These are phyloP conservation scores for Stenotaenia linearis DNA, from an alignment of 2,888 invertebrate genomes.

Conservation along the genomic window DNA sequence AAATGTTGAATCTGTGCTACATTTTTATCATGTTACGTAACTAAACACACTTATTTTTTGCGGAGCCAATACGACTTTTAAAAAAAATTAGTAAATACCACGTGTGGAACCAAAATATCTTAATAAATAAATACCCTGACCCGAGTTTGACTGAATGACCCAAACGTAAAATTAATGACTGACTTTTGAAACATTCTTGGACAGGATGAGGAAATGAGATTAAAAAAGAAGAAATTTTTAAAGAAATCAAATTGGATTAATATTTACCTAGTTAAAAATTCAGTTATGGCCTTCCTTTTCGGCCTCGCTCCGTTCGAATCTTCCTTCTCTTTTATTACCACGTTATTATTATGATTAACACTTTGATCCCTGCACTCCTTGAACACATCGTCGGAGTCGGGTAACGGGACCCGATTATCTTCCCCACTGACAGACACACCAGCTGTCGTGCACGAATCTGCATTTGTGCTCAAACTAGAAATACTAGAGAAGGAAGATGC, in stretches of 20 bases:
- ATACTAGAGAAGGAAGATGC: slow-evolving; percentile 39
- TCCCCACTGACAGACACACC: slow-evolving; percentile 32
- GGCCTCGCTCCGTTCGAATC: slow-evolving; percentile 35
- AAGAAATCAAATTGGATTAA: not conserved
- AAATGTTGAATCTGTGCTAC: not conserved
- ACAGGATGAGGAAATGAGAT: not conserved
- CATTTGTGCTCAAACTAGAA: slow-evolving; percentile 38
- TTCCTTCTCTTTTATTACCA: not conserved
- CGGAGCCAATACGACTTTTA: too few species aligned
- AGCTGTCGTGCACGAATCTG: slow-evolving; percentile 30
- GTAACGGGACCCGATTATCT: slow-evolving; percentile 37
- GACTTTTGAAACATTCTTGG: not conserved
- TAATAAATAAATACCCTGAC: not conserved
- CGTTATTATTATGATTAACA: slow-evolving; percentile 24
- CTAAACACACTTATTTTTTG: not conserved
- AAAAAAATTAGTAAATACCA: too few species aligned
- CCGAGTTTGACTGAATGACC: not conserved
- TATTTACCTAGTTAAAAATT: slow-evolving; percentile 37
- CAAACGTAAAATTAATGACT: too few species aligned
- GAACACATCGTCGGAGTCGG: slow-evolving; percentile 33
- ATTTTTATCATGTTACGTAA: not conserved
- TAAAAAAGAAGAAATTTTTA: not conserved
- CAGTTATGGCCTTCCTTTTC: slow-evolving; percentile 37
- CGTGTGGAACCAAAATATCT: too few species aligned
- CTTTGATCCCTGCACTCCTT: not conserved